Evolutionary conservation across 2,888 invertebrate genomes (phyloP), one percentile per base, ranked within the genome.

Genomic region (Dicranocentrus wangi): DNA sequence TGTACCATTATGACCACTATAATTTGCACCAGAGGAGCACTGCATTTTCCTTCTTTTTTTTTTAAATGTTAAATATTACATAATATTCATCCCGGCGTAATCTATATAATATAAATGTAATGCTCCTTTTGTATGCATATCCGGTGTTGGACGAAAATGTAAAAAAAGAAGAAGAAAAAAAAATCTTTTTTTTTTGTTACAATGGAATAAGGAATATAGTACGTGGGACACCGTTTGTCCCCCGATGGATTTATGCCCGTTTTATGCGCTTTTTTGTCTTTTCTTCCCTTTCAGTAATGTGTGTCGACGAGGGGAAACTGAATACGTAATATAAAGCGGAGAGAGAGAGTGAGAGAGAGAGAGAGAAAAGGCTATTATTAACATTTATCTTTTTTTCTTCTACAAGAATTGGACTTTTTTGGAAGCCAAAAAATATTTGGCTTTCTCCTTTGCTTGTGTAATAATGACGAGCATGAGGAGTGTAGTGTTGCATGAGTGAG

Each of bases 341-440:
- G 39, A 5, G 51, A 13, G 51, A 7, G 7, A 8, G n/a, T n/a
- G 17, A 10, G 51, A 51, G n/a, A 5, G 51, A 32, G 10, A 32
- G 32, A 32, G 53, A 53, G 53, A 53, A 53, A 51, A 51, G 47
- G 39, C 69, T 43, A 27, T 42, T 71, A 71, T 71, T 71, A 71
- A 71, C 51, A 63, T 63, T 73, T 51, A 28, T 73, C 47, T 42
- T 47, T 73, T 63, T 63, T 60, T 25, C 19, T n/a, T n/a, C n/a
- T n/a, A 10, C 10, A 55, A 42, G 47, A 28, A 60, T 71, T 71
- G 42, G 43, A 60, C 71, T 55, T 21, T 55, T 47, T 27, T 71
- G 27, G 60, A 25, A 60, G 71, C 71, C 71, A 71, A 71, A 71
- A 71, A 60, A 71, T 39, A 23, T 60, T 61, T 71, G 71, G 60